A percentile compares a stretch with the other conserved stretches of the same genome.
Conservation (phyloP, 1,140 invertebrate species). For the Drosophila sp. region DNA sequence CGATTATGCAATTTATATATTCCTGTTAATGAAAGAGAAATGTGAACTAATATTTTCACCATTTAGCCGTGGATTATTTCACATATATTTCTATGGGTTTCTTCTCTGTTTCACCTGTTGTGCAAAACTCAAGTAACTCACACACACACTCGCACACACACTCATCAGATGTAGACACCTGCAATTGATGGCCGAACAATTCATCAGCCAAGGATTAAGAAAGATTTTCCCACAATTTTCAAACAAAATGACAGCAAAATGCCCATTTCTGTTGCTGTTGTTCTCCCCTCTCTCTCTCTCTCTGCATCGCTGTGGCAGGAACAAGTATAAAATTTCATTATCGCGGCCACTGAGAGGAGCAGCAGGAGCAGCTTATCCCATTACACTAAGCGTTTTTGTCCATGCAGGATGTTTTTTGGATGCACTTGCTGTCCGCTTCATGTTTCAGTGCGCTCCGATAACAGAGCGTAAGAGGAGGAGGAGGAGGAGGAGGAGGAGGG, state of each 20-base stretch:
- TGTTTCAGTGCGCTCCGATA: constrained; percentile 47
- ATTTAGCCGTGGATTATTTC: too few relatives aligned
- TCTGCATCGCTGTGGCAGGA: constrained; percentile 27
- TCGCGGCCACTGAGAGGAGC: constrained; percentile 39
- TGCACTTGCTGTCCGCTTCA: constrained; percentile 66
- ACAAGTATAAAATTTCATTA: constrained; percentile 81
- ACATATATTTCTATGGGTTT: neutral
- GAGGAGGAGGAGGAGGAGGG: constrained; percentile 35
- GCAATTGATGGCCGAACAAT: constrained; percentile 65
- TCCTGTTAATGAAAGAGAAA: too few relatives aligned
- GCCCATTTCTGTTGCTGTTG: constrained; percentile 34
- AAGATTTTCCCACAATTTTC: constrained; percentile 77
- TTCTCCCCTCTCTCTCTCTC: constrained; percentile 14
- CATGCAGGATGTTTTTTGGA: constrained; percentile 52
- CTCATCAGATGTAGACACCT: constrained; percentile 53
- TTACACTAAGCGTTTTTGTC: constrained; percentile 69
- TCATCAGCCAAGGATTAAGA: constrained; percentile 69
- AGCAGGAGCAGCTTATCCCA: constrained; percentile 64
- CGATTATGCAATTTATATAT: too few relatives aligned
- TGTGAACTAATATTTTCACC: too few relatives aligned
- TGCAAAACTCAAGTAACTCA: constrained; percentile 48
- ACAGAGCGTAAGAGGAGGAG: constrained; percentile 38
- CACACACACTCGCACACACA: neutral
- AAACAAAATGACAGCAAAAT: constrained; percentile 49
- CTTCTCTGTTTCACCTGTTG: constrained; percentile 29